Base-by-base conservation (phyloP, 2,113 vertebrate species). In the Psettodes erumei region DNA sequence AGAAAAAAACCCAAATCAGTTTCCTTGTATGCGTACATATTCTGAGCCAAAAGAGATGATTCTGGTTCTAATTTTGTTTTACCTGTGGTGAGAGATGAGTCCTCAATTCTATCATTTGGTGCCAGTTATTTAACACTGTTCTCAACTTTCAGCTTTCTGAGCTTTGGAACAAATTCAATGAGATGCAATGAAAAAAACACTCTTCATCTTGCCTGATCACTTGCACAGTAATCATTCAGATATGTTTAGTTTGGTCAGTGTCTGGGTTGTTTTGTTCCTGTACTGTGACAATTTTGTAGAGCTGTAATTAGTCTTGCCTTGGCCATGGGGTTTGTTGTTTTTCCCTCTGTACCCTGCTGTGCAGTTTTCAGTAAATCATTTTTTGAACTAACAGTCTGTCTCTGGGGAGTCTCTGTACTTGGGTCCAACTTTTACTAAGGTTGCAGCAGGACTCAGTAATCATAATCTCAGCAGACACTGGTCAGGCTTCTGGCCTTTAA, bases 261-360 rank as follows among this genome's bases (percentile, higher is more conserved):
- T 56, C 23, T 76, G 12, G 10, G 59, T 55, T 68, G 35, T 35
- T 61, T 23, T 40, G 12, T 56, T 61, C 23, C 4, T 30, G 37
- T 28, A 11, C 18, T 72, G 58, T 64, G 73, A 64, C 32, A 55
- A 21, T 54, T 73, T 19, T 60, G 18, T 47, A 16, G 43, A 43
- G 37, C 50, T 40, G 33, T 66, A 78, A 75, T 81, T 75, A 71
- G 50, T 63, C 43, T 56, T 43, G 30, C 37, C 28, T 56, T 58
- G 33, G 45, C 78, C 72, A 38, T 42, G 10, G 10, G 65, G 38
- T 54, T 61, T 70, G 47, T 64, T 68, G 19, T 72, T 68, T 45
- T 47, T 45, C 18, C n/a, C 13, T 66, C 23, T 32, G 30, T 70
- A 25, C 21, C 32, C 66, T n/a, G 28, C 54, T 66, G 50, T 54